phyloP scores from a whole-genome alignment of 2,888 invertebrate species.

The Polia nebulosa region DNA sequence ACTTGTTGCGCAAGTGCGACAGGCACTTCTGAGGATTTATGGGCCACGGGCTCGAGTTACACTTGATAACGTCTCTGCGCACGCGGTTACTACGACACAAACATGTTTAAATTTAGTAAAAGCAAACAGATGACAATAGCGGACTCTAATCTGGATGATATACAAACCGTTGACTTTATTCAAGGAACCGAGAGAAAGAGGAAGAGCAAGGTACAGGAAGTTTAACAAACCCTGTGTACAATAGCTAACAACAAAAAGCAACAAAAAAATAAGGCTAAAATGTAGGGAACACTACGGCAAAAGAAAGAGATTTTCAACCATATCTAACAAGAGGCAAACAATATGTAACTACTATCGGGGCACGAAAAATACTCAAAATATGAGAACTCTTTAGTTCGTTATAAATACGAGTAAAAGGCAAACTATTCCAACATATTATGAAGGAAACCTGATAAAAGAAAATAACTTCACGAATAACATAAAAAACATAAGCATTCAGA shows the following conservation, averaged over 20 bases:
- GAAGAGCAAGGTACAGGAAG: constrained; percentile 19
- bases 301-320: background rate
- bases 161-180: constrained; percentile 11
- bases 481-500: background rate
- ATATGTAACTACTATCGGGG: background rate
- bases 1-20: constrained; percentile 87
- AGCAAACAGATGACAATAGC: constrained; percentile 76
- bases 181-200: background rate
- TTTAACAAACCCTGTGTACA: constrained; percentile 19
- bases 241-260: constrained; percentile 14
- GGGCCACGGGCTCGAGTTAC: constrained; percentile 84
- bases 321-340: background rate
- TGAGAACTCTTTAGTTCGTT: background rate
- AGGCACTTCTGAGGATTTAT: constrained; percentile 85
- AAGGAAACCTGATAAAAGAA: background rate
- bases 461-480: background rate
- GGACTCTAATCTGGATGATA: constrained; percentile 57
- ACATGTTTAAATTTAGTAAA: constrained; percentile 76
- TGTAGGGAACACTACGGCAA: background rate
- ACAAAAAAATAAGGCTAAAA: constrained; percentile 1
- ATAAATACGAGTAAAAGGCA: no score
- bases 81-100: constrained; percentile 74
- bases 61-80: constrained; percentile 85
- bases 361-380: background rate
- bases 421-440: no score